Conservation (phyloP, 2,113 vertebrate genomes). For the Hepsetus odoe region DNA sequence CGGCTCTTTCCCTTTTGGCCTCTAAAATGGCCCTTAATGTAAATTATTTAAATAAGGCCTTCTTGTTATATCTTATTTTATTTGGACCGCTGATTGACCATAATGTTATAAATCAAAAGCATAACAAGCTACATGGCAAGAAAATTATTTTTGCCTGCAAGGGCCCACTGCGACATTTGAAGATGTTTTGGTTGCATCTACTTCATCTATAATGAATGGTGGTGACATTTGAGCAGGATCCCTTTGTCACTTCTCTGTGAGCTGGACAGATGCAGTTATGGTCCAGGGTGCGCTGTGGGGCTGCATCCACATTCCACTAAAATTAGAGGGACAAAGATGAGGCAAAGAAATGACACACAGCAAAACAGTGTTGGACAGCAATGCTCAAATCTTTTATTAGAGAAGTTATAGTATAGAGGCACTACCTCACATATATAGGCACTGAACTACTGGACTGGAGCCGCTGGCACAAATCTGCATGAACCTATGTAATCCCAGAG, state of each 20-base stretch:
- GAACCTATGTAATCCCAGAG: conserved; percentile 49
- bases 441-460: conserved; percentile 79
- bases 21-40: not conserved
- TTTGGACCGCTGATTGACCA: conserved; percentile 1
- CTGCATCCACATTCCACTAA: conserved; percentile 15
- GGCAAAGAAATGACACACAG: conserved; percentile 38
- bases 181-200: conserved; percentile 29
- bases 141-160: conserved; percentile 13
- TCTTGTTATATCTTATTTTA: not conserved
- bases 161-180: conserved; percentile 36
- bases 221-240: conserved; percentile 43
- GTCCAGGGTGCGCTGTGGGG: not conserved
- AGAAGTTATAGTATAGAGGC: conserved; percentile 77
- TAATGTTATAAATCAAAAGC: conserved; percentile 30
- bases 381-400: conserved; percentile 78
- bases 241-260: conserved; percentile 26
- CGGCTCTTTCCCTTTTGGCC: not conserved
- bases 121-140: conserved; percentile 19
- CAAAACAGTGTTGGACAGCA: conserved; percentile 63
- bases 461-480: conserved; percentile 64
- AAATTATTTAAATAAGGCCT: not conserved
- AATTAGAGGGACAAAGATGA: not conserved
- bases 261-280: conserved; percentile 9
- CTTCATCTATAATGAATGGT: conserved; percentile 49
- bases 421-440: conserved; percentile 82